phyloP scores from a whole-genome alignment of 2,113 vertebrate genomes.

The Psittacara wagleri region DNA sequence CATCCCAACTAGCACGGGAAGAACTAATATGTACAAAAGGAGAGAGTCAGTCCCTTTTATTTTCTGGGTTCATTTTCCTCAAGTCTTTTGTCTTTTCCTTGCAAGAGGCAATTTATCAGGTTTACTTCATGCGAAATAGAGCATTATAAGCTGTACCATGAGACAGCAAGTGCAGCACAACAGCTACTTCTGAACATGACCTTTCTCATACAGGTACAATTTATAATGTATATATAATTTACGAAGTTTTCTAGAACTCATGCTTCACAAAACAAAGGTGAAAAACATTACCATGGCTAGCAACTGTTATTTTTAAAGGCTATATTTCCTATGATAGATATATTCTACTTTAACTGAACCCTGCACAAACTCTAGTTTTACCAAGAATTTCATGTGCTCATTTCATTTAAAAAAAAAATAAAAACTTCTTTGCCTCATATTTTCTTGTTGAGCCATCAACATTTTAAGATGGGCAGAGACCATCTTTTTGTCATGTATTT shows the following conservation, averaged over 20 bases:
- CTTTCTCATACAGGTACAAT: neutral
- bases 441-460: neutral
- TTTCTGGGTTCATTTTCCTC: neutral
- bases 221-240: neutral
- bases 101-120: neutral
- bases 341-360: neutral
- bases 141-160: neutral
- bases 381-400: neutral
- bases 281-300: neutral
- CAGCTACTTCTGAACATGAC: neutral
- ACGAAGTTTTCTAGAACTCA: neutral
- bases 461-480: neutral
- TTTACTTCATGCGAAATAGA: neutral
- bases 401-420: neutral
- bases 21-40: neutral
- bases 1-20: neutral
- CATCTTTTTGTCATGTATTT: neutral
- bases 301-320: neutral
- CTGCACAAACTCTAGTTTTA: neutral
- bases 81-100: neutral
- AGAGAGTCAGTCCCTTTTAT: neutral
- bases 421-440: neutral
- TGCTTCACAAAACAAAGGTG: neutral
- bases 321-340: neutral
- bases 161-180: neutral